Conservation (phyloP, 2,797 vertebrate genomes). For the Falco biarmicus region DNA sequence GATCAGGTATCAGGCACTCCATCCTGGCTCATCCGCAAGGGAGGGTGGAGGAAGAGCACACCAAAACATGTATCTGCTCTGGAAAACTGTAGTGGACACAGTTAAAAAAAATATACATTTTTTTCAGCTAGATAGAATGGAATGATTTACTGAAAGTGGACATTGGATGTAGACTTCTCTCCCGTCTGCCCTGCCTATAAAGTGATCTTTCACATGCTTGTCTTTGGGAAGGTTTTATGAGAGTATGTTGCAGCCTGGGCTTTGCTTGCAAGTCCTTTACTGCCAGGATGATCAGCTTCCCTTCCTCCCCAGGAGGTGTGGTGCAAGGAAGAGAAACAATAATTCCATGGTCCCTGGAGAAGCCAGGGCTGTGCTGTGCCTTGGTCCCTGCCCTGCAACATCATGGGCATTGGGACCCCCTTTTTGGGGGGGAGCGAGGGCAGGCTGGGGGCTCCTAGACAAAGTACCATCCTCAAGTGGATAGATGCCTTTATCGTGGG, state of each 20-base stretch:
- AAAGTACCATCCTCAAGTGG: background rate
- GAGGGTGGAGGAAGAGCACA: background rate
- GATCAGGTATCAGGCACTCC: background rate
- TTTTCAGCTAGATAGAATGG: background rate
- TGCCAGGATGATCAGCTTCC: background rate
- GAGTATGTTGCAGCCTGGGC: background rate
- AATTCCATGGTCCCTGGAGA: background rate
- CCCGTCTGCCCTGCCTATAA: rapidly evolving
- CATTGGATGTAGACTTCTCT: background rate
- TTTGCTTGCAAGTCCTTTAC: background rate
- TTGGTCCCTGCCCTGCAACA: background rate
- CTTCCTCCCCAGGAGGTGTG: background rate
- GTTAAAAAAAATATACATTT: background rate
- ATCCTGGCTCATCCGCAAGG: background rate
- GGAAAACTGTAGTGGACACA: background rate
- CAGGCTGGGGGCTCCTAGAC: background rate
- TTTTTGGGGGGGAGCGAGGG: background rate
- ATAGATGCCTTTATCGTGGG: background rate
- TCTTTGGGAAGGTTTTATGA: background rate
- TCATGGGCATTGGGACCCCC: rapidly evolving
- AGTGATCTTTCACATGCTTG: background rate
- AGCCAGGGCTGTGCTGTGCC: background rate
- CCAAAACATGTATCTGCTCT: background rate
- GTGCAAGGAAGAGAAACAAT: background rate
- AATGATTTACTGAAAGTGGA: background rate